Evolutionary conservation across 2,888 invertebrate genomes (phyloP).

Genomic region (Synanthedon myopaeformis): DNA sequence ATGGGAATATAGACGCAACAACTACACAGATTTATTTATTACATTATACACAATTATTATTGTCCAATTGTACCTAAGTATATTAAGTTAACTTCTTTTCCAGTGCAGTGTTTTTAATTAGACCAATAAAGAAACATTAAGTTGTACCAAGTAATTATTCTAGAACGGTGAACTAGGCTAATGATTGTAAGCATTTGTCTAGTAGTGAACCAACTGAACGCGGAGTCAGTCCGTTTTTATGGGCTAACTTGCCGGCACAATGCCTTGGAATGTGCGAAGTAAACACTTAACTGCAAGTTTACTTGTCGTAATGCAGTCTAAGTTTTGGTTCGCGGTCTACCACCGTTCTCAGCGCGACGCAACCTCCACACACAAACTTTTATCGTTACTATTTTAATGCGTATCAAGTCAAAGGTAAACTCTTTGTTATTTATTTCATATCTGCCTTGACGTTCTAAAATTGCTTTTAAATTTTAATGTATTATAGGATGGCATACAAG

Average conservation of each 20-base stretch:
- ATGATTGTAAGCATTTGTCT: conserved; percentile 24
- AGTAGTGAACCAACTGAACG: conserved; percentile 11
- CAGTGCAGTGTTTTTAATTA: background rate
- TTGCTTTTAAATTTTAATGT: too few species aligned
- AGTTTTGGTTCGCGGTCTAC: conserved; percentile 48
- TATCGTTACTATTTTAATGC: conserved; percentile 52
- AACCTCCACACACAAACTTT: conserved; percentile 40
- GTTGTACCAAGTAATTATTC: background rate
- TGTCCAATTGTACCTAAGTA: background rate
- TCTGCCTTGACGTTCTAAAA: too few species aligned
- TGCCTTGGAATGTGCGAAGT: conserved; percentile 58
- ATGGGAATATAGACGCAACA: background rate
- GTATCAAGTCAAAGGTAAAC: conserved; percentile 18
- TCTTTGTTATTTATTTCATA: too few species aligned
- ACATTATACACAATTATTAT: background rate
- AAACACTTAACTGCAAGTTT: conserved; percentile 66
- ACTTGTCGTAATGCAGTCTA: conserved; percentile 56
- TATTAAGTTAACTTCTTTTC: background rate
- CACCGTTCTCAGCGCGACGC: conserved; percentile 22
- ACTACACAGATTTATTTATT: background rate
- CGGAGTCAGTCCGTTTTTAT: conserved; percentile 48
- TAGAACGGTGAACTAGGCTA: conserved; percentile 1
- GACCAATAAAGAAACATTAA: background rate
- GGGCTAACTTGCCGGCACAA: conserved; percentile 37
- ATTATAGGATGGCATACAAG: too few species aligned